Conservation (phyloP, 1,140 invertebrate species). For the Helicoverpa zea region DNA sequence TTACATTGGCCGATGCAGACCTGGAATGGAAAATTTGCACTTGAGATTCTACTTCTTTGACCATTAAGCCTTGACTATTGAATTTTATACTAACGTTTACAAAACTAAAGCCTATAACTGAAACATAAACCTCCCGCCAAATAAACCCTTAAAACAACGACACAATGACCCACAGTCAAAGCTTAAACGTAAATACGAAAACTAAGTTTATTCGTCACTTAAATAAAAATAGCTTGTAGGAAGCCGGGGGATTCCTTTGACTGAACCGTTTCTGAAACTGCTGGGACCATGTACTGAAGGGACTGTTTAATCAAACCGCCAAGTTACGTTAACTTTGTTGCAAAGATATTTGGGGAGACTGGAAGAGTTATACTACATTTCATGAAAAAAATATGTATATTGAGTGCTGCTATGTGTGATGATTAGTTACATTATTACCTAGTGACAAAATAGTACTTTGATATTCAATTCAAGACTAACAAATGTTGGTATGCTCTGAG, state of each 20-base stretch:
- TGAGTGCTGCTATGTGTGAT: too few relatives aligned
- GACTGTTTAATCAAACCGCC: conserved; percentile 43
- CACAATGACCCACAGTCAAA: background rate
- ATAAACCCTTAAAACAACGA: background rate
- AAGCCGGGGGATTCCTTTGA: conserved; percentile 35
- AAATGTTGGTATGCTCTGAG: too few relatives aligned
- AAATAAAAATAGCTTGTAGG: conserved; percentile 42
- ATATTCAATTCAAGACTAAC: too few relatives aligned
- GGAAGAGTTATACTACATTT: background rate
- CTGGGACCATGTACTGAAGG: conserved; percentile 38
- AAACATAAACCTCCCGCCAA: background rate
- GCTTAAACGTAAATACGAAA: conserved; percentile 18
- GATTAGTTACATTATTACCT: too few relatives aligned
- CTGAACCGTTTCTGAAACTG: conserved; percentile 23
- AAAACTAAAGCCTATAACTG: background rate
- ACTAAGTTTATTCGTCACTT: conserved; percentile 31
- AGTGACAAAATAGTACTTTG: too few relatives aligned
- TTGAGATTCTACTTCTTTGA: too few relatives aligned
- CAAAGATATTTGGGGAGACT: background rate
- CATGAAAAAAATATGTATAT: too few relatives aligned
- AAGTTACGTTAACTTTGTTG: conserved; percentile 45
- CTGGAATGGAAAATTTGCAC: too few relatives aligned
- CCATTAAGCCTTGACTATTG: too few relatives aligned
- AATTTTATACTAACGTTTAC: too few relatives aligned
- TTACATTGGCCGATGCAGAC: too few relatives aligned